A percentile compares a stretch with the other conserved stretches of the same genome.
These are phyloP conservation scores for Hoplostethus atlanticus DNA, from an alignment of 2,797 vertebrate species.

Conservation along the genomic window DNA sequence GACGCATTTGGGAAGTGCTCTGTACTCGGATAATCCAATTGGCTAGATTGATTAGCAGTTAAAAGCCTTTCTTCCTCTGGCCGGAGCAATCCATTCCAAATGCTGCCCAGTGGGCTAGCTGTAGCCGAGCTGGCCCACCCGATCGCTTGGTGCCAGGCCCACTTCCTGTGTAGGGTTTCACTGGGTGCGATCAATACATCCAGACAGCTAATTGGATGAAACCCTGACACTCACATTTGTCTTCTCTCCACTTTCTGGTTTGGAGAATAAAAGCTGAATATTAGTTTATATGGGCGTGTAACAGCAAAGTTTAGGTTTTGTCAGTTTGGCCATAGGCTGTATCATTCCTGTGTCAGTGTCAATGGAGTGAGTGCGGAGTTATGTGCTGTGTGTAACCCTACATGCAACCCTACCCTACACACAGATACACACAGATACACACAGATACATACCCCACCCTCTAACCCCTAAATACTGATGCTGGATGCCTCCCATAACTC, in stretches of 20 bases:
- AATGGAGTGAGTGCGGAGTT: conserved; percentile 38
- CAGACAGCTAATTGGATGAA: conserved; percentile 80
- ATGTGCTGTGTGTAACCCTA: conserved; percentile 36
- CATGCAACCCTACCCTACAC: conserved; percentile 5
- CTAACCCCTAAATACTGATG: conserved; percentile 21
- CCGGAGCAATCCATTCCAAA: conserved; percentile 71
- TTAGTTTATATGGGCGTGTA: conserved; percentile 57
- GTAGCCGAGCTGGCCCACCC: conserved; percentile 60
- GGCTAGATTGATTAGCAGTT: conserved; percentile 82
- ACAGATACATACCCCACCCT: conserved; percentile 7
- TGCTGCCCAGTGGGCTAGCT: conserved; percentile 74
- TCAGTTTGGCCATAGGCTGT: conserved; percentile 37
- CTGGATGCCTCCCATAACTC: conserved; percentile 36
- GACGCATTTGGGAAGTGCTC: conserved; percentile 80
- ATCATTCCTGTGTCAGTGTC: conserved; percentile 51
- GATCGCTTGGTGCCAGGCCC: conserved; percentile 77
- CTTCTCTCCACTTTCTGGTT: conserved; percentile 67
- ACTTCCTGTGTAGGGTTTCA: conserved; percentile 84
- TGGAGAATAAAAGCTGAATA: conserved; percentile 69
- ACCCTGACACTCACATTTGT: conserved; percentile 78
- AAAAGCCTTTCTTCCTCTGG: conserved; percentile 83
- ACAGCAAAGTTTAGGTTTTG: conserved; percentile 58
- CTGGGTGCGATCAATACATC: conserved; percentile 74
- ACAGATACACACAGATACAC: conserved; percentile 27
- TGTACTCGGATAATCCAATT: conserved; percentile 80